Conservation (phyloP, 2,888 invertebrate species). For the Drosophila melanosoma region DNA sequence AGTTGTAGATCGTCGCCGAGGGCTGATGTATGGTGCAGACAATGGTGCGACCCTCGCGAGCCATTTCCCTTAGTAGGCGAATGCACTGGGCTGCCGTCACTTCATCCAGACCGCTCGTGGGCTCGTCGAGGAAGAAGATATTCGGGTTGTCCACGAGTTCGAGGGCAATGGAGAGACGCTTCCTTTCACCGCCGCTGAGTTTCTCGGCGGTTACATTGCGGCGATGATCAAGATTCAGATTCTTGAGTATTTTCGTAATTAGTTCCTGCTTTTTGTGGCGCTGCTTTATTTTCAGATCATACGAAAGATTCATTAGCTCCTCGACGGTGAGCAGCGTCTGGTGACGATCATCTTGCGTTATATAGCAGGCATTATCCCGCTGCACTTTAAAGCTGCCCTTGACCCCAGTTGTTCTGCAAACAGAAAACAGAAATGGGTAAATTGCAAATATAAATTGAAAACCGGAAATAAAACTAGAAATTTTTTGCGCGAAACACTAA, state of each 20-base stretch:
- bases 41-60: slow-evolving; percentile 88
- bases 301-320: slow-evolving; percentile 92
- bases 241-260: slow-evolving; percentile 82
- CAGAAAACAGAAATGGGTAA: background rate
- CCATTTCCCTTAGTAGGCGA: slow-evolving; percentile 86
- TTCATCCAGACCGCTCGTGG: slow-evolving; percentile 90
- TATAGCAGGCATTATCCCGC: slow-evolving; percentile 91
- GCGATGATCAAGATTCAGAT: slow-evolving; percentile 83
- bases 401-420: slow-evolving; percentile 87
- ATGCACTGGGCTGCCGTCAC: slow-evolving; percentile 88
- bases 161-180: slow-evolving; percentile 91
- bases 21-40: slow-evolving; percentile 90
- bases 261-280: slow-evolving; percentile 70
- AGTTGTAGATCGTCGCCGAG: slow-evolving; percentile 88
- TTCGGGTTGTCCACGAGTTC: slow-evolving; percentile 94
- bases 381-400: slow-evolving; percentile 90
- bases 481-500: background rate
- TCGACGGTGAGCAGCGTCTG: slow-evolving; percentile 90
- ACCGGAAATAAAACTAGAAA: slow-evolving; percentile 7
- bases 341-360: slow-evolving; percentile 91
- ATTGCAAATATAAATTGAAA: background rate
- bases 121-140: slow-evolving; percentile 93
- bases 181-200: slow-evolving; percentile 92
- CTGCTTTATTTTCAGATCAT: slow-evolving; percentile 88
- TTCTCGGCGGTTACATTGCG: slow-evolving; percentile 85